A percentile compares a stretch with the other conserved stretches of the same genome.
Conservation (phyloP, 2,113 vertebrate genomes). For the Naja naja region DNA sequence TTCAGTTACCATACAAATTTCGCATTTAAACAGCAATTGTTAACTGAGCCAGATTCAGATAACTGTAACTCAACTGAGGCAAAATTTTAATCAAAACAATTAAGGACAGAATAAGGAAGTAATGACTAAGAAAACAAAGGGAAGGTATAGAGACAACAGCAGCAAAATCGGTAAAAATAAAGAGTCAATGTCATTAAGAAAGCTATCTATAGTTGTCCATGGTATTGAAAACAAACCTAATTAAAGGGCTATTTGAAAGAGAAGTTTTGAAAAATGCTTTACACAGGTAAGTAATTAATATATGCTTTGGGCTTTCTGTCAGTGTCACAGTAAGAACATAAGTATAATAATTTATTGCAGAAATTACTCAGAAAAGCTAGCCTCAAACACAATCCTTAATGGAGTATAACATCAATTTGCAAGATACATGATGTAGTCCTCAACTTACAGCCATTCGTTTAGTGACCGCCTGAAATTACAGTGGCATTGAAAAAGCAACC, state of each 20-base stretch:
- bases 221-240: not conserved
- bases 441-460: not conserved
- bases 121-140: not conserved
- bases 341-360: conserved; percentile 24
- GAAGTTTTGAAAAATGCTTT: conserved; percentile 43
- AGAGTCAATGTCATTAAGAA: not conserved
- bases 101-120: not conserved
- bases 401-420: not conserved
- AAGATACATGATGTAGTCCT: not conserved
- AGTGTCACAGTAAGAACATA: conserved; percentile 39
- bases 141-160: not conserved
- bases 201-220: not conserved
- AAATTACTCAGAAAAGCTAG: not conserved
- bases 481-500: not conserved
- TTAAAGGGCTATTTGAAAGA: conserved; percentile 22
- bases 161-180: accelerated
- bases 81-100: not conserved
- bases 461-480: not conserved
- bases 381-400: not conserved
- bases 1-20: not conserved
- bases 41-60: not conserved
- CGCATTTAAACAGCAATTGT: not conserved
- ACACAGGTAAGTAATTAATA: conserved; percentile 51
- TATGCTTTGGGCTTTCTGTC: conserved; percentile 49
- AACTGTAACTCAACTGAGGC: not conserved